phyloP scores from a whole-genome alignment of 2,888 invertebrate genomes.

The Oscheius sp. region DNA sequence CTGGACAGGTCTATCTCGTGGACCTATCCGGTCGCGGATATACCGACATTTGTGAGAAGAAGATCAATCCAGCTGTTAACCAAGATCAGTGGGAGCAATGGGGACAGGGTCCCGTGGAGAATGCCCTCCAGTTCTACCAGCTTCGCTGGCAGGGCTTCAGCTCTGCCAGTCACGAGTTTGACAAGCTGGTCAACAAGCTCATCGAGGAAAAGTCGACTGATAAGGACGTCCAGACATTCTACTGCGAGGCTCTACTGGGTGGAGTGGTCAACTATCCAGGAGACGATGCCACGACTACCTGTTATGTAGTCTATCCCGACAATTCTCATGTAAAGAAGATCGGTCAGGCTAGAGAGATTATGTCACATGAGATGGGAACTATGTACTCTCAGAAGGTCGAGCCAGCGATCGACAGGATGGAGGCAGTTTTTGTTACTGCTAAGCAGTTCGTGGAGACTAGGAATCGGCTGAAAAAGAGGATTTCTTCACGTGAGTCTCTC shows the following conservation, averaged over 20 bases:
- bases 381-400: slow-evolving; percentile 39
- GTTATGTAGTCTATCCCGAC: slow-evolving; percentile 51
- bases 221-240: slow-evolving; percentile 45
- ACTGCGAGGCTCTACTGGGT: slow-evolving; percentile 48
- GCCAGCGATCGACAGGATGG: slow-evolving; percentile 41
- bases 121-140: slow-evolving; percentile 42
- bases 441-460: slow-evolving; percentile 41
- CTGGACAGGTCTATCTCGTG: slow-evolving; percentile 44
- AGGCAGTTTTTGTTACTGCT: slow-evolving; percentile 48
- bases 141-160: slow-evolving; percentile 46
- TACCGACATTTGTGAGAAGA: slow-evolving; percentile 46
- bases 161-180: slow-evolving; percentile 12
- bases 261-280: slow-evolving; percentile 45
- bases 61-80: slow-evolving; percentile 39
- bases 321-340: slow-evolving; percentile 33
- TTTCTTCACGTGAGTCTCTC: neutral
- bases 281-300: slow-evolving; percentile 39
- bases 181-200: slow-evolving; percentile 43
- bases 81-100: slow-evolving; percentile 23
- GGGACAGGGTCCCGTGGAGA: neutral
- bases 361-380: slow-evolving; percentile 46
- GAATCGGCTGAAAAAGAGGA: slow-evolving; percentile 32
- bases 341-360: slow-evolving; percentile 27
- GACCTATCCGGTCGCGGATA: slow-evolving; percentile 47
- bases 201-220: slow-evolving; percentile 36